Evolutionary conservation across 2,113 vertebrate species (phyloP).

Genomic region (Periophthalmodon schlosseri): DNA sequence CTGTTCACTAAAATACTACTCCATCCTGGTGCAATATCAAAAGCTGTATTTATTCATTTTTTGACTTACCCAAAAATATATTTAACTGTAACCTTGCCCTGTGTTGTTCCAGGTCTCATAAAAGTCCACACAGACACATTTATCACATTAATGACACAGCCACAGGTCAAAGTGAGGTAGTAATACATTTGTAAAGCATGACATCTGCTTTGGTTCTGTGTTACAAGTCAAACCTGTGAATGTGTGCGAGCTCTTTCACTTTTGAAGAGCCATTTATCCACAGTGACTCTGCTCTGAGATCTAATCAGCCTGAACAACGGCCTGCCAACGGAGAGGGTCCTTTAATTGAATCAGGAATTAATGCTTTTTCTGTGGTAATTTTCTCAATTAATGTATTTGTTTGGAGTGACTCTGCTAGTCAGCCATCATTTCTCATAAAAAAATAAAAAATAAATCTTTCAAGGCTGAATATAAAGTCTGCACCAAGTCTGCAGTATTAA

Average conservation of each 20-base stretch:
- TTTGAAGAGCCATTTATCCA: neutral
- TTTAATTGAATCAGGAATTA: conserved; percentile 3
- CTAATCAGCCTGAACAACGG: conserved; percentile 8
- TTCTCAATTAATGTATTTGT: neutral
- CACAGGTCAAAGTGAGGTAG: neutral
- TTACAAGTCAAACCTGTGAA: conserved; percentile 1
- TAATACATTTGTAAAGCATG: neutral
- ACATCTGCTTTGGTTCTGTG: conserved; percentile 2
- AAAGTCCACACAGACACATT: neutral
- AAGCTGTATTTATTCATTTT: no score
- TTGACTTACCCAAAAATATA: no score
- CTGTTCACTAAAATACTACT: no score
- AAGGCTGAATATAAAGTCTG: no score
- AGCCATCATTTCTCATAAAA: neutral
- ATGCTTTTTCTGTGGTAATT: conserved; percentile 3
- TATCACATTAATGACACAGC: neutral
- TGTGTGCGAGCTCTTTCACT: neutral
- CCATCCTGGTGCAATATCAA: no score
- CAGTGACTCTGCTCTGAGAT: neutral
- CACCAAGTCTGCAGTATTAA: neutral
- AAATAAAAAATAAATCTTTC: no score
- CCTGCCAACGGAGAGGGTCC: neutral
- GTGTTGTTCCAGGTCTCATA: neutral
- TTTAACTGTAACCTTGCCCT: neutral
- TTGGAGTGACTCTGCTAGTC: neutral